Base-by-base conservation (phyloP, 2,797 vertebrate species). In the Sardinella longiceps region DNA sequence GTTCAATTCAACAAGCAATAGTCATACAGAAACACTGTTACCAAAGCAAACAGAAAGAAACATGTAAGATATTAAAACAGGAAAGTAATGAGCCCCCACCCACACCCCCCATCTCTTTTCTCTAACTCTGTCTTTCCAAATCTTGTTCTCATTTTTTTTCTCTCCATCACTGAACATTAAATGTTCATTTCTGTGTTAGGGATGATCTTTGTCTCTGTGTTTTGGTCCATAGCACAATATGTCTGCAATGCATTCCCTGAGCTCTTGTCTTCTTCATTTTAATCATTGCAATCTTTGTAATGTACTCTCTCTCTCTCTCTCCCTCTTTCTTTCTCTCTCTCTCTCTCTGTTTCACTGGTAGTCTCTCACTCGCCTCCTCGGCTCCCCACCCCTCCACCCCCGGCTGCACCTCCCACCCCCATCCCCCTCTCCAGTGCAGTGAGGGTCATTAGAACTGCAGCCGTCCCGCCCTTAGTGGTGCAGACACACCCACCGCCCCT, bases 301-400 rank as follows among this genome's bases (percentile, higher is more conserved):
- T 37, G n/a, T 70, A 20, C 81, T 80, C 66, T 82, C 84, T 82
- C 81, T 85, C 66, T 85, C 37, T 80, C 81, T 77, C 60, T 81
- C 74, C 66, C 84, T 70, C 80, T 81, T 80, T 74, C 60, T 70
- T 63, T 77, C 63, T 45, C 84, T 15, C 66, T 45, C 15, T 80
- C 50, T 84, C 45, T 20, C 18, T 53, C 46, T 30, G 70, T 53
- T 53, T 33, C 81, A 14, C 84, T 45, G 15, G 50, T 53, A 53
- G 50, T 53, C 50, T 53, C 50, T 53, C 50, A 53, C 15, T 53
- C 50, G n/a, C n/a, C n/a, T 12, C 11, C 80, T 14, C 53, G 28
- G 80, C 14, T 80, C 45, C 77, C 58, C 48, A 46, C 81, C 37
- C 85, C 33, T 12, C 9, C 70, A 5, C 25, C 15, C 82, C n/a